A percentile compares a stretch with the other conserved stretches of the same genome.
Evolutionary conservation across 2,888 invertebrate genomes (phyloP).

Genomic region (Rhogogaster chlorosoma): DNA sequence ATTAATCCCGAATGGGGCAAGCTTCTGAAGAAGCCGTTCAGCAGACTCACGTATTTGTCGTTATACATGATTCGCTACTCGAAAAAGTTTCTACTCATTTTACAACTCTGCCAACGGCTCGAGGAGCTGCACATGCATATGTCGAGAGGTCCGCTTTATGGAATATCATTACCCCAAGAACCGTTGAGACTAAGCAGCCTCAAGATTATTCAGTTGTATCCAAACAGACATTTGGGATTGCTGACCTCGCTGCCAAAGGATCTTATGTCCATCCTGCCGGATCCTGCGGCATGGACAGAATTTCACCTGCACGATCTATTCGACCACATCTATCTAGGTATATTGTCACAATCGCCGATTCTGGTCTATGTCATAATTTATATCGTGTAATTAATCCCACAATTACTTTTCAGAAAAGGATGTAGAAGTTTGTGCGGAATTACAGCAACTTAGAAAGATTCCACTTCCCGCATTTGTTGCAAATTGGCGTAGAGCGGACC

Average conservation of each 20-base stretch:
- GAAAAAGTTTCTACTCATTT: not conserved
- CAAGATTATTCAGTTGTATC: not conserved
- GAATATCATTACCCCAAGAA: not conserved
- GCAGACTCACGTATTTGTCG: conserved; percentile 9
- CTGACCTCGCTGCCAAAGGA: not conserved
- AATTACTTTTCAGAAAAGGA: not conserved
- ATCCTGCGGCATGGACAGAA: not conserved
- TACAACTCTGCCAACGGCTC: not conserved
- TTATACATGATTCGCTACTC: not conserved
- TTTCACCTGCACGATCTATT: not conserved
- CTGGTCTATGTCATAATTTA: not conserved
- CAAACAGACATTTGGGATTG: too few species aligned
- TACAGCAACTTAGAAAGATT: not conserved
- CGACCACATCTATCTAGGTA: not conserved
- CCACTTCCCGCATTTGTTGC: not conserved
- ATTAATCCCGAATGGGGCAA: not conserved
- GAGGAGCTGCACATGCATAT: not conserved
- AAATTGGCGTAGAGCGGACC: not conserved
- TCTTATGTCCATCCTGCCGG: not conserved
- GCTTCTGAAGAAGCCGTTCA: not conserved
- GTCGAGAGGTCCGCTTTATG: too few species aligned
- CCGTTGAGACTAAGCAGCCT: not conserved
- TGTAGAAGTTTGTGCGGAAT: not conserved
- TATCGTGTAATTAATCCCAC: not conserved
- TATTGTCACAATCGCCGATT: not conserved